These are phyloP conservation scores for Chirona hameri DNA, from an alignment of 2,888 invertebrate genomes.

Conservation along the genomic window DNA sequence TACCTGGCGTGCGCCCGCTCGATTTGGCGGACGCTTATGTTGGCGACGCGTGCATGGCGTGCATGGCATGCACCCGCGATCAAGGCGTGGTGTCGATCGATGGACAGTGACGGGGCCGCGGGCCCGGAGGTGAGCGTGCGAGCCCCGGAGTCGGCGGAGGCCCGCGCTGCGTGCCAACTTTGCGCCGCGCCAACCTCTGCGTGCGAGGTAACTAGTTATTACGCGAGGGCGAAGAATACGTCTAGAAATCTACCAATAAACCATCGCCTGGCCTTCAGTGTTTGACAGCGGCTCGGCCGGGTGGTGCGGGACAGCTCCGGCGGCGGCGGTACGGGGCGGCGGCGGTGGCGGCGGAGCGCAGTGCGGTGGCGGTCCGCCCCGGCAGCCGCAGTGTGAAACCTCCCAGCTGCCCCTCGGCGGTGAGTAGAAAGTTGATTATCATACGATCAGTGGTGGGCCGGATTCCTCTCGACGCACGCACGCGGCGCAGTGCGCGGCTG, in stretches of 20 bases:
- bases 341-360: no score
- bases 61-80: not conserved
- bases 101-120: not conserved
- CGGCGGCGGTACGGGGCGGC: not conserved
- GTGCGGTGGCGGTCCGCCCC: not conserved
- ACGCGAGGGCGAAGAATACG: not conserved
- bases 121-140: not conserved
- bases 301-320: not conserved
- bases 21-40: not conserved
- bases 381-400: no score
- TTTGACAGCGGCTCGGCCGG: not conserved
- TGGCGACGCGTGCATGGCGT: not conserved
- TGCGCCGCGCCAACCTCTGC: not conserved
- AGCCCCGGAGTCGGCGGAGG: not conserved
- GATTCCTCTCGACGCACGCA: not conserved
- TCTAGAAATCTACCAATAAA: constrained; percentile 23
- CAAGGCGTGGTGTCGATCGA: not conserved
- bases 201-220: constrained; percentile 12
- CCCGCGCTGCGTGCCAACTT: not conserved
- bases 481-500: not conserved
- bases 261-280: constrained; percentile 14
- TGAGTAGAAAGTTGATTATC: constrained; percentile 28
- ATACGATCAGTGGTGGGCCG: not conserved
- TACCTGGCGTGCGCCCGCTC: not conserved
- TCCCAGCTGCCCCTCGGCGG: not conserved